Conservation (phyloP, 2,113 vertebrate species). For the Tapirus terrestris region DNA sequence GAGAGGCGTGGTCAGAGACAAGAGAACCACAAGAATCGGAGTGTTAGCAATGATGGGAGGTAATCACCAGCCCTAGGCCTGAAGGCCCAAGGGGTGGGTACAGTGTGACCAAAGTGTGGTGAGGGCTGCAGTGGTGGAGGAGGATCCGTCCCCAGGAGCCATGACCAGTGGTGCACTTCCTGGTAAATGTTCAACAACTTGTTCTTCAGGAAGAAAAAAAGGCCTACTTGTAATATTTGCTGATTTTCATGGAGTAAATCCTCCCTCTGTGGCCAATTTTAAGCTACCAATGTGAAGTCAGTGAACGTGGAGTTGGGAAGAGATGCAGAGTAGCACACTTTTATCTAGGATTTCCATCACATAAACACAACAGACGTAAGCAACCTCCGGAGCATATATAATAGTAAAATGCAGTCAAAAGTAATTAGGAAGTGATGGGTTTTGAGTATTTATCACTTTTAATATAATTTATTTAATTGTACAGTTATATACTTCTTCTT, state of each 20-base stretch:
- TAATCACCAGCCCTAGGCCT: neutral
- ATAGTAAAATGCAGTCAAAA: neutral
- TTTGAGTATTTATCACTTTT: neutral
- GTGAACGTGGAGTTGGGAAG: neutral
- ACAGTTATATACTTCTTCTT: neutral
- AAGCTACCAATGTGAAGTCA: neutral
- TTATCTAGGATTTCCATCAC: neutral
- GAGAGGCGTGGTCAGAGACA: neutral
- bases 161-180: neutral
- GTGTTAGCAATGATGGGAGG: neutral
- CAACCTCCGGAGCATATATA: neutral
- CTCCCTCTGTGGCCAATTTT: neutral
- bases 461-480: neutral
- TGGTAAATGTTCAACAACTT: neutral
- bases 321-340: neutral
- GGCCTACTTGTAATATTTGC: neutral
- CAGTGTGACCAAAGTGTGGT: neutral
- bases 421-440: neutral
- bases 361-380: neutral
- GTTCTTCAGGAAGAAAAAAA: neutral
- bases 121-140: neutral
- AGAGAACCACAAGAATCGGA: neutral
- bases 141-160: neutral
- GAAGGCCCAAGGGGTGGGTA: neutral
- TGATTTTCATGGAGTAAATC: neutral